phyloP scores from a whole-genome alignment of 2,888 invertebrate species.

The Mystacides longicornis region DNA sequence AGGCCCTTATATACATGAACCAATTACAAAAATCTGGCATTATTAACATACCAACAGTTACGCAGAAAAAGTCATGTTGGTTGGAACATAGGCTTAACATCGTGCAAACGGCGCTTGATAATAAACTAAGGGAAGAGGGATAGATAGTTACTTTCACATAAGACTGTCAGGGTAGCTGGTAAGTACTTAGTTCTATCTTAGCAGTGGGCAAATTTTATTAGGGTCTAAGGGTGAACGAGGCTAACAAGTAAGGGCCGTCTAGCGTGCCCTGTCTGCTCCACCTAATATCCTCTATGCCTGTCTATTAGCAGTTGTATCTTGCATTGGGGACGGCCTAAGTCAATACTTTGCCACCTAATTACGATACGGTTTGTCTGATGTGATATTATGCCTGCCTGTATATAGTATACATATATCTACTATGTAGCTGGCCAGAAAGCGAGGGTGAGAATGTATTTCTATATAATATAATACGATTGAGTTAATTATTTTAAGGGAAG shows the following conservation, averaged over 20 bases:
- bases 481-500: too few species aligned
- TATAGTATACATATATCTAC: too few species aligned
- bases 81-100: too few species aligned
- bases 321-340: slow-evolving; percentile 16
- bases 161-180: neutral
- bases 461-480: neutral
- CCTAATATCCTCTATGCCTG: neutral
- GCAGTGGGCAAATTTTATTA: neutral
- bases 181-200: too few species aligned
- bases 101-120: slow-evolving; percentile 1
- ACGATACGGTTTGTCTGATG: slow-evolving; percentile 20
- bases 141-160: neutral
- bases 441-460: neutral
- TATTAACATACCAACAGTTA: too few species aligned
- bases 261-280: too few species aligned
- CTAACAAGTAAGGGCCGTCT: neutral
- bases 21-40: too few species aligned
- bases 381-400: too few species aligned
- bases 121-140: too few species aligned
- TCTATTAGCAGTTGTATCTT: slow-evolving; percentile 23
- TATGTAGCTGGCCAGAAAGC: too few species aligned
- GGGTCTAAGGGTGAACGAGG: slow-evolving; percentile 1
- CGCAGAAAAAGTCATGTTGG: too few species aligned
- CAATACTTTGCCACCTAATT: slow-evolving; percentile 24
- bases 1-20: too few species aligned